Percentiles rank a stretch among this genome's conserved stretches.
These are phyloP conservation scores for Bombus superbus DNA, from an alignment of 1,140 invertebrate genomes.

Conservation along the genomic window DNA sequence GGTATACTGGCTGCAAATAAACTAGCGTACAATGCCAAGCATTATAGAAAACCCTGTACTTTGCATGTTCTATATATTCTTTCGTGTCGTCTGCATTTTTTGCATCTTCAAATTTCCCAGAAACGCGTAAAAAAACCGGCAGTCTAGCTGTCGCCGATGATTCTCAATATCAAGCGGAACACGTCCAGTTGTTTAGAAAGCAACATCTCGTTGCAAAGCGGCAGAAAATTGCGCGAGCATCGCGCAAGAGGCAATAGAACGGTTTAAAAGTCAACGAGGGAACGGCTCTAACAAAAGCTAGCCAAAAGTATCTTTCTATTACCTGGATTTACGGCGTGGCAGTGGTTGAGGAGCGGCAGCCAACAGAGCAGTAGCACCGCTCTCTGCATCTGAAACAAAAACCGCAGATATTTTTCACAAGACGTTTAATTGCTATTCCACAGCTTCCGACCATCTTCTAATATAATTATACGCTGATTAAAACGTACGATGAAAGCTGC, in stretches of 20 bases:
- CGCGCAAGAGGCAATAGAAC: not conserved
- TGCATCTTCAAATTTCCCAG: too few relatives aligned
- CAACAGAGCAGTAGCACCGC: constrained; percentile 81
- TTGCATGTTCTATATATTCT: too few relatives aligned
- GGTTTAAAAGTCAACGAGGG: not conserved
- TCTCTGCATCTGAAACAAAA: constrained; percentile 80
- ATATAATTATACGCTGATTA: constrained; percentile 44
- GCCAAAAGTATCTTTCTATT: constrained; percentile 44
- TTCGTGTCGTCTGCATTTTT: too few relatives aligned
- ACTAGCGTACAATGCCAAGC: not conserved
- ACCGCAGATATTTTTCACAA: constrained; percentile 28
- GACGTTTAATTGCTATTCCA: constrained; percentile 39
- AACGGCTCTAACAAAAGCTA: not conserved
- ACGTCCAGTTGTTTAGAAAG: not conserved
- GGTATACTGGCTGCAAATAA: not conserved
- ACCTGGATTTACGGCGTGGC: constrained; percentile 82
- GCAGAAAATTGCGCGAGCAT: not conserved
- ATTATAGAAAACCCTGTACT: too few relatives aligned
- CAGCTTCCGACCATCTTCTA: not conserved
- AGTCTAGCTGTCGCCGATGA: not conserved
- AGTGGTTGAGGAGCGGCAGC: constrained; percentile 81
- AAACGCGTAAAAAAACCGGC: not conserved
- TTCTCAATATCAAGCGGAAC: not conserved
- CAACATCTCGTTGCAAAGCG: not conserved
- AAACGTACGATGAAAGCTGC: constrained; percentile 4